Percentiles rank a stretch among this genome's conserved stretches.
Evolutionary conservation across 2,113 vertebrate genomes (phyloP).

Genomic region (Charina bottae): DNA sequence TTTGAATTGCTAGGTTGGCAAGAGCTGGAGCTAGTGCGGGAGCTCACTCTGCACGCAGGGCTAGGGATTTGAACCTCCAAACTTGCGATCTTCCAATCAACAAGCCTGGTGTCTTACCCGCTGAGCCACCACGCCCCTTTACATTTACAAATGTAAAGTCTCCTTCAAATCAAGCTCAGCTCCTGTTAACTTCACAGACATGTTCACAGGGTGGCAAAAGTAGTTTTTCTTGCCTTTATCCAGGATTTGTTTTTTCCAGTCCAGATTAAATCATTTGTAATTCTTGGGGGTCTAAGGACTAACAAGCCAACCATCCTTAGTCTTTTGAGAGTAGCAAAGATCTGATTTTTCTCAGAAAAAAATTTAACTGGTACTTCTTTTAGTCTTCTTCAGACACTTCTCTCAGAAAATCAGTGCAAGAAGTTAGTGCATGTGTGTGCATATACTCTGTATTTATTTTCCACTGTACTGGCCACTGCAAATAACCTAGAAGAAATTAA

Average conservation of each 20-base stretch:
- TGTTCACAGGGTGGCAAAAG: not conserved
- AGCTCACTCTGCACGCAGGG: no score
- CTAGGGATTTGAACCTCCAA: no score
- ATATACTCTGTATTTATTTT: not conserved
- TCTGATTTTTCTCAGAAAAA: not conserved
- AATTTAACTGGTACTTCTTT: slow-evolving; percentile 20
- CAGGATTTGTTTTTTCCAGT: not conserved
- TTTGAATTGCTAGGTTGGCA: no score
- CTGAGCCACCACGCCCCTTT: no score
- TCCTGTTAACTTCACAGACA: not conserved
- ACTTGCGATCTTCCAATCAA: no score
- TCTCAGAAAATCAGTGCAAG: not conserved
- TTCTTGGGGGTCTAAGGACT: no score
- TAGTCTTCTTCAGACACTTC: not conserved
- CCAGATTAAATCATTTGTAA: not conserved
- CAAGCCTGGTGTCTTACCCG: no score
- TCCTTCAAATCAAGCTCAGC: not conserved
- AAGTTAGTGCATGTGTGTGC: not conserved
- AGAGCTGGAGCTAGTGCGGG: no score
- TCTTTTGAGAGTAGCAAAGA: not conserved
- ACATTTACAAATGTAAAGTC: not conserved
- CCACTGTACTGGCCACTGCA: not conserved
- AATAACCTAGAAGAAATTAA: not conserved
- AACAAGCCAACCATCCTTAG: not conserved
- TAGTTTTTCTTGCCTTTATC: not conserved